Conservation (phyloP, 2,888 invertebrate species). For the Plebejus melissa region DNA sequence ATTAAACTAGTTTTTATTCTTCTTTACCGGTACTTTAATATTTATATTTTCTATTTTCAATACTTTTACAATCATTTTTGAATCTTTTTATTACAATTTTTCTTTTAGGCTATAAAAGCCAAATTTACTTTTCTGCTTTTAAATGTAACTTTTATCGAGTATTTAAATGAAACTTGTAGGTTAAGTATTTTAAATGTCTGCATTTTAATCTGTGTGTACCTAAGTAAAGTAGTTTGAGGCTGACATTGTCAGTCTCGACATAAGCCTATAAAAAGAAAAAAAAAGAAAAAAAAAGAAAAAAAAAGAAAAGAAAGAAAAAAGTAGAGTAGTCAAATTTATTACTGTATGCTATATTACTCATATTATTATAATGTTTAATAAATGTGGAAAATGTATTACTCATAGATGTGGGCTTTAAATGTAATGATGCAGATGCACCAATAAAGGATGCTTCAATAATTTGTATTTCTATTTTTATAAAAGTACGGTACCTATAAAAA, state of each 20-base stretch:
- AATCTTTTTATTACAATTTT: neutral
- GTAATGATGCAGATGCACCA: neutral
- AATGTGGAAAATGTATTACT: too few species aligned
- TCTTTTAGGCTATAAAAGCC: neutral
- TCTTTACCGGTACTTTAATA: neutral
- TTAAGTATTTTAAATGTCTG: neutral
- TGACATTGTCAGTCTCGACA: too few species aligned
- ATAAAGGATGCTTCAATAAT: neutral
- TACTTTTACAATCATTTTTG: neutral
- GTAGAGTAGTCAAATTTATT: too few species aligned
- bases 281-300: too few species aligned
- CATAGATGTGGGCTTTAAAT: neutral
- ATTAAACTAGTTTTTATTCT: neutral
- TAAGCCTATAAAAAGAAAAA: too few species aligned
- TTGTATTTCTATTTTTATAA: neutral
- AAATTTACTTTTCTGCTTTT: neutral
- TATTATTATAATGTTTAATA: neutral
- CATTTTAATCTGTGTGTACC: too few species aligned
- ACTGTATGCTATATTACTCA: neutral
- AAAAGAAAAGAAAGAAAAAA: too few species aligned
- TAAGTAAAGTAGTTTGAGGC: too few species aligned
- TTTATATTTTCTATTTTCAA: neutral
- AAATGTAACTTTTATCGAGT: neutral
- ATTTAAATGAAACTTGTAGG: neutral
- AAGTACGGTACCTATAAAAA: neutral